phyloP scores from a whole-genome alignment of 2,113 vertebrate genomes.

The Equus quagga region DNA sequence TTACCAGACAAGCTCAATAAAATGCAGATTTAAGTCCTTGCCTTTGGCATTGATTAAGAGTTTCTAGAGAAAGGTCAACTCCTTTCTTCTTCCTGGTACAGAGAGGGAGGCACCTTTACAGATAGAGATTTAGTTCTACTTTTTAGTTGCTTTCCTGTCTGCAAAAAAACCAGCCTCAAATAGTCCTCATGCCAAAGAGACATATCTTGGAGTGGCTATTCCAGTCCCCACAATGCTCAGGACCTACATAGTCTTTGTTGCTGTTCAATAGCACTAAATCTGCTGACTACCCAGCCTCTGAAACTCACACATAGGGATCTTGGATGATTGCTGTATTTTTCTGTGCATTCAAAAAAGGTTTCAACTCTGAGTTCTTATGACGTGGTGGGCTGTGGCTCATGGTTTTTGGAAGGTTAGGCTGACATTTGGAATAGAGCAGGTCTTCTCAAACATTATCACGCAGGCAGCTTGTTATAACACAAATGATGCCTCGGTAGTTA shows the following conservation, averaged over 20 bases:
- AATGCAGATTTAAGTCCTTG: no score
- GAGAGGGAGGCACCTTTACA: no score
- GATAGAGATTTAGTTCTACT: no score
- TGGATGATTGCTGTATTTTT: neutral
- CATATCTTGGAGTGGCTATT: no score
- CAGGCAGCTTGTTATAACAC: neutral
- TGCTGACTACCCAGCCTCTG: neutral
- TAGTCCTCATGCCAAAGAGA: no score
- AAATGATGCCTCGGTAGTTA: neutral
- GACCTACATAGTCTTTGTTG: no score
- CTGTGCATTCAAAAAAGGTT: neutral
- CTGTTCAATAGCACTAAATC: neutral
- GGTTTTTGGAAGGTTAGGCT: neutral
- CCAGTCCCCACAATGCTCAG: neutral
- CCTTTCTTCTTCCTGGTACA: no score
- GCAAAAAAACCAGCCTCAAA: no score
- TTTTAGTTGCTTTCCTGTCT: no score
- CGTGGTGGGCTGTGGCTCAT: fast-evolving
- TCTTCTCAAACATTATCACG: neutral
- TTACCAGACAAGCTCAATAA: no score
- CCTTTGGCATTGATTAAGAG: no score
- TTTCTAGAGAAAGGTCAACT: no score
- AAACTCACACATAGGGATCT: neutral
- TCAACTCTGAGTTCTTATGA: neutral
- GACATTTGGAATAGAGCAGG: neutral